Evolutionary conservation across 64 coral and sea anemone genomes (phyloP), one percentile per base, ranked within the genome.

Genomic region (Acropora yongei): DNA sequence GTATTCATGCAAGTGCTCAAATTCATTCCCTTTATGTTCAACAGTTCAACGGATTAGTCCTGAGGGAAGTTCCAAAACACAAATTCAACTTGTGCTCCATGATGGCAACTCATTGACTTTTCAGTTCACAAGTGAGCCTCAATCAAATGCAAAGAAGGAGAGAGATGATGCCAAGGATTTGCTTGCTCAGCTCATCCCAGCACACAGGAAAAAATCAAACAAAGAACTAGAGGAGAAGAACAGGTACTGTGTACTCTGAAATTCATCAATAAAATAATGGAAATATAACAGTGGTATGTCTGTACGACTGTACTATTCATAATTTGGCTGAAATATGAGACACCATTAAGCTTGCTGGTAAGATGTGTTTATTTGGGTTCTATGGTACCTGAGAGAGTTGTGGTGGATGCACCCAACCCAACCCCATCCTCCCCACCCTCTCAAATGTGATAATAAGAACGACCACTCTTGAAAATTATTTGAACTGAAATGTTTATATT

Each of bases 211-310:
- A 66, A 98, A 98, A 66, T 93, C 96, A 57, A 95, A 87, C 58
- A 99, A 93, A 72, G 97, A 99, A 57, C 75, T 99, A 13, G 97
- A 99, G 75, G 97, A 99, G 79, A 99, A 99, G 88, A 96, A 90
- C 50, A 99, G 84, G 97, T 99, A 55, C 82, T 65, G 30, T 30
- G 4, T 55, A 55, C 51, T 7, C 5, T 7, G 6, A 55, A 5
- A 55, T 5, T 55, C 51, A 55, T 55, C 51, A 0, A 30, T 30
- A 30, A 30, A 30, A 30, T 30, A 30, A 30, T 30, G 30, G 30
- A 30, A 30, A 30, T 30, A 30, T 30, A 30, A 30, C 30, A 30
- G 30, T 30, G 0, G 30, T 30, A 30, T 30, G 30, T 30, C 30
- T 30, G 30, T 30, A 30, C 30, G 30, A 30, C 30, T 30, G 30